These are phyloP conservation scores for Platorchestia sp. DNA, from an alignment of 1,140 invertebrate species.

Conservation along the genomic window DNA sequence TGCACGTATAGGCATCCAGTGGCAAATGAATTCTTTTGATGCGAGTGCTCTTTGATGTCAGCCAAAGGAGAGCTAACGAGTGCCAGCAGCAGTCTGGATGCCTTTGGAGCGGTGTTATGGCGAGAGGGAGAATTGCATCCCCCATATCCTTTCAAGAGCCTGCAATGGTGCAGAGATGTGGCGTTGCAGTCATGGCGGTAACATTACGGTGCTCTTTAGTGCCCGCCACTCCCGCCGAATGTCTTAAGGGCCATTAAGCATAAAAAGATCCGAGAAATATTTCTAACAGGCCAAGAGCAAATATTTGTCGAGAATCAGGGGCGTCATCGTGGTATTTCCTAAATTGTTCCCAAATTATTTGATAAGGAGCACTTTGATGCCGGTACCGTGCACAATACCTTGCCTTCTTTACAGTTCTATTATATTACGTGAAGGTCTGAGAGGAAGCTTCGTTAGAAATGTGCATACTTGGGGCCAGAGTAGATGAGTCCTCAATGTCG, in stretches of 20 bases:
- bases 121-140: constrained; percentile 17
- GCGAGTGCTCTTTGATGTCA: constrained; percentile 30
- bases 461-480: background rate
- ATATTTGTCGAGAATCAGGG: constrained; percentile 50
- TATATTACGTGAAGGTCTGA: background rate
- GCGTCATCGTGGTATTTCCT: constrained; percentile 12
- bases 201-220: constrained; percentile 45
- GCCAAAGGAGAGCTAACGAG: constrained; percentile 44
- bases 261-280: constrained; percentile 34
- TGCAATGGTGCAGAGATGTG: constrained; percentile 43
- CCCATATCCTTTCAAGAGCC: constrained; percentile 45
- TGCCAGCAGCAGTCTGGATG: constrained; percentile 30
- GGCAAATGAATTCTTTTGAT: constrained; percentile 55
- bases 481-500: background rate
- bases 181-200: constrained; percentile 28
- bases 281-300: background rate
- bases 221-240: constrained; percentile 34
- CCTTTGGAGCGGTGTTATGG: constrained; percentile 18
- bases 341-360: constrained; percentile 30
- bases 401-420: background rate
- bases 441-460: background rate
- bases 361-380: background rate
- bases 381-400: background rate
- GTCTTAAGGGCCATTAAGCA: constrained; percentile 44
- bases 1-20: constrained; percentile 31